Conservation (phyloP, 2,113 vertebrate species). For the Podocnemis expansa region DNA sequence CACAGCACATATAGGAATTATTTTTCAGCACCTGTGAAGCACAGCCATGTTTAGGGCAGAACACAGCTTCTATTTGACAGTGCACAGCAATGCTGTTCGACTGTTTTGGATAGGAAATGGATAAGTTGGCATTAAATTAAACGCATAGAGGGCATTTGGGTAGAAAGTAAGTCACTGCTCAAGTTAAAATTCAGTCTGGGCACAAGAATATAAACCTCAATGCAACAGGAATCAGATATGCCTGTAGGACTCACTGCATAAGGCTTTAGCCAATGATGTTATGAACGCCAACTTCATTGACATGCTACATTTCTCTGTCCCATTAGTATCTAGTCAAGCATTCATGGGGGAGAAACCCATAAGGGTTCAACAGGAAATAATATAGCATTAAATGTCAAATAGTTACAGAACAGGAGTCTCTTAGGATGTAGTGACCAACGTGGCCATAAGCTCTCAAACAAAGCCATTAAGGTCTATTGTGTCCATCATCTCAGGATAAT, state of each 20-base stretch:
- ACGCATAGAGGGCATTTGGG: not conserved
- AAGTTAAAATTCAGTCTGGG: not conserved
- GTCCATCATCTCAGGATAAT: not conserved
- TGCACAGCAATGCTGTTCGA: not conserved
- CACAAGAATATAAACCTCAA: not conserved
- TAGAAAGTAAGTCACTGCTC: not conserved
- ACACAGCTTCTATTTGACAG: not conserved
- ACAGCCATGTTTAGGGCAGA: not conserved
- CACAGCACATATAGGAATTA: not conserved
- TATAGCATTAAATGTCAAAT: not conserved
- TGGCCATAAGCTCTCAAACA: not conserved
- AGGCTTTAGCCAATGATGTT: not conserved
- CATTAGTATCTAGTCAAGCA: not conserved
- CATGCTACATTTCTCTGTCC: not conserved
- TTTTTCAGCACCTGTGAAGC: not conserved
- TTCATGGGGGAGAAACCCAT: not conserved
- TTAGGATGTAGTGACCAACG: not conserved
- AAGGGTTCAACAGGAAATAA: not conserved
- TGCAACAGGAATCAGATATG: rapidly evolving
- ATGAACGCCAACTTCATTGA: not conserved
- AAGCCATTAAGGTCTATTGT: not conserved
- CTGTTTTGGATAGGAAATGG: not conserved
- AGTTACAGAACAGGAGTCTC: not conserved
- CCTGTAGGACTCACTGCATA: not conserved
- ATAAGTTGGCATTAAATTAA: not conserved